Base-by-base conservation (phyloP, 2,888 invertebrate species). In the Gryllus longicercus region DNA sequence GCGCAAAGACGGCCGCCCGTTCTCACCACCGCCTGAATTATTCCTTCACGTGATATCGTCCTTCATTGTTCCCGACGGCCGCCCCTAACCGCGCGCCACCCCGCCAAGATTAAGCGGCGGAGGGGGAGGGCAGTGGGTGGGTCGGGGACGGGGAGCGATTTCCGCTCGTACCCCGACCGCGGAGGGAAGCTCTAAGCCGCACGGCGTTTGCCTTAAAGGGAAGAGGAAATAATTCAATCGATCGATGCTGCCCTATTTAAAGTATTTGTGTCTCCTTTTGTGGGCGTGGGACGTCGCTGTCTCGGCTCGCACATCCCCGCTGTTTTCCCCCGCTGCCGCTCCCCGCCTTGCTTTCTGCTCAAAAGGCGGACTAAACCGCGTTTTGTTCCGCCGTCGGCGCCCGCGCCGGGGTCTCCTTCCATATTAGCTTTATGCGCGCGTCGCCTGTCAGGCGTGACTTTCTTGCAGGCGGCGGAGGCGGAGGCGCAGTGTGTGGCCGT, bases 221-320 rank as follows among this genome's bases (percentile, higher is more conserved):
- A 63, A 63, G n/a, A n/a, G 63, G 63, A n/a, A 63, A 63, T 63
- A 18, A 63, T 63, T 63, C 63, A 63, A 63, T 63, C 63, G 63
- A 63, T 63, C 63, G 63, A 14, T n/a, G 63, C n/a, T n/a, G 63
- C n/a, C n/a, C 63, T n/a, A n/a, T 63, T 14, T 63, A n/a, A 63
- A 63, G 63, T 63, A 63, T 63, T 63, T 63, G 63, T n/a, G 63
- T 63, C 63, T 63, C 63, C 63, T 63, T 63, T 63, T n/a, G 14
- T 63, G 63, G n/a, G 63, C 63, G 16, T n/a, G 14, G 63, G 16
- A 10, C 16, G 63, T n/a, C 63, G 63, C 63, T 63, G n/a, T 63
- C 14, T n/a, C 14, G n/a, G 16, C 63, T 4, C 63, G 63, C n/a
- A 8, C 38, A 8, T 38, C 38, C 38, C 63, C 63, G 63, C 63